A percentile compares a stretch with the other conserved stretches of the same genome.
These are phyloP conservation scores for Cephus sareptanus DNA, from an alignment of 2,888 invertebrate genomes.

Conservation along the genomic window DNA sequence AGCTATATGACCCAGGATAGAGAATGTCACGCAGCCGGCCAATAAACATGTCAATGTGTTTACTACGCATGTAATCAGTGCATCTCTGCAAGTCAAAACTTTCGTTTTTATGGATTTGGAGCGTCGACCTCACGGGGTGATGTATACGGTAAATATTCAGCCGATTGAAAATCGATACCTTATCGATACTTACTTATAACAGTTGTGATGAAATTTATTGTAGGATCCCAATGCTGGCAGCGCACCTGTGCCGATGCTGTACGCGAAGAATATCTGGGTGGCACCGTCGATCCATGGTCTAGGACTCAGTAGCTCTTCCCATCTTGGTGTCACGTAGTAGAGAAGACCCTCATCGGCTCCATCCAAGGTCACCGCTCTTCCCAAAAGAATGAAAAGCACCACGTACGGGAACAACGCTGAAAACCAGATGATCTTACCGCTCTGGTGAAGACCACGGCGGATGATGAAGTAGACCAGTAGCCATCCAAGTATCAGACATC, in stretches of 20 bases:
- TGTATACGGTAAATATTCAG: not conserved
- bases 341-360: slow-evolving; percentile 75
- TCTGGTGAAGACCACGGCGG: slow-evolving; percentile 79
- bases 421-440: slow-evolving; percentile 85
- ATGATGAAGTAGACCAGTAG: slow-evolving; percentile 77
- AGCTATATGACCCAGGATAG: slow-evolving; percentile 79
- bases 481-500: slow-evolving; percentile 76
- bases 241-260: slow-evolving; percentile 82
- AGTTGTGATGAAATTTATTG: slow-evolving; percentile 82
- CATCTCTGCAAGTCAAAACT: slow-evolving; percentile 69
- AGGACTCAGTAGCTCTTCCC: slow-evolving; percentile 68
- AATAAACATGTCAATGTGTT: slow-evolving; percentile 80
- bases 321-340: slow-evolving; percentile 76
- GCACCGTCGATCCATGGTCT: slow-evolving; percentile 81
- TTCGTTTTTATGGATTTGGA: slow-evolving; percentile 27
- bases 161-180: not conserved
- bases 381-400: slow-evolving; percentile 75
- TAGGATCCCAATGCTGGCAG: slow-evolving; percentile 80
- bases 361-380: slow-evolving; percentile 75
- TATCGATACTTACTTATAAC: slow-evolving; percentile 70
- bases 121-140: not conserved
- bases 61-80: slow-evolving; percentile 77
- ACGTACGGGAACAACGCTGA: slow-evolving; percentile 81
- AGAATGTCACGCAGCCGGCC: slow-evolving; percentile 81
- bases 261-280: slow-evolving; percentile 82